phyloP scores from a whole-genome alignment of 2,888 invertebrate genomes.

The Griposia aprilina region DNA sequence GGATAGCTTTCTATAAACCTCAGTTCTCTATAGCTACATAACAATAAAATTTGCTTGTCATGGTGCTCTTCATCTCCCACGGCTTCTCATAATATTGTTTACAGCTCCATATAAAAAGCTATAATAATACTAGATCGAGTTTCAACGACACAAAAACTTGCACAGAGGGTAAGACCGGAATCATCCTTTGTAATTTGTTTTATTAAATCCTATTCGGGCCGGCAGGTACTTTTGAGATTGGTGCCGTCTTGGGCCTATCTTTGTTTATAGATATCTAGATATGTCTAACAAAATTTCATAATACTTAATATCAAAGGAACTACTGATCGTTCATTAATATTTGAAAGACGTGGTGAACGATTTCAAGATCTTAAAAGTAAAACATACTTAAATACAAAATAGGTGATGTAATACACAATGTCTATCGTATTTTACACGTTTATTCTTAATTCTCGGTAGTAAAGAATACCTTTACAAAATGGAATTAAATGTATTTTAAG shows the following conservation, averaged over 20 bases:
- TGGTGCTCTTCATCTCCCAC: conserved; percentile 62
- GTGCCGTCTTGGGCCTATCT: conserved; percentile 35
- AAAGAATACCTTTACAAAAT: neutral
- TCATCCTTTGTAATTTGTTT: conserved; percentile 56
- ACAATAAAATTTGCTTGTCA: conserved; percentile 68
- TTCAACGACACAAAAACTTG: conserved; percentile 56
- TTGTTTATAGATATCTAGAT: conserved; percentile 22
- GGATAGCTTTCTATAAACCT: conserved; percentile 57
- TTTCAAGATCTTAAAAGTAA: neutral
- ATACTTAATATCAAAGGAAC: conserved; percentile 1
- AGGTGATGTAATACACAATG: neutral
- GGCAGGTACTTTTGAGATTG: conserved; percentile 53
- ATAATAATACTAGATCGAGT: conserved; percentile 52
- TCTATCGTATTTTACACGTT: neutral
- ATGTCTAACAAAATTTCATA: neutral
- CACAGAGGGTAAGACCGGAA: conserved; percentile 31
- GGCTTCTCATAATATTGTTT: conserved; percentile 57
- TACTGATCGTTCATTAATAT: neutral
- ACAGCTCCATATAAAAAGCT: conserved; percentile 57
- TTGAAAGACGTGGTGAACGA: neutral
- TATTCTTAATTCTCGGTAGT: neutral
- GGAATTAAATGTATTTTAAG: neutral
- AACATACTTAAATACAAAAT: neutral
- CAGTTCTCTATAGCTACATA: conserved; percentile 55
- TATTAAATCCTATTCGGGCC: conserved; percentile 51